Conservation (phyloP, 1,140 invertebrate genomes). For the Pseudomyrmex sp. region DNA sequence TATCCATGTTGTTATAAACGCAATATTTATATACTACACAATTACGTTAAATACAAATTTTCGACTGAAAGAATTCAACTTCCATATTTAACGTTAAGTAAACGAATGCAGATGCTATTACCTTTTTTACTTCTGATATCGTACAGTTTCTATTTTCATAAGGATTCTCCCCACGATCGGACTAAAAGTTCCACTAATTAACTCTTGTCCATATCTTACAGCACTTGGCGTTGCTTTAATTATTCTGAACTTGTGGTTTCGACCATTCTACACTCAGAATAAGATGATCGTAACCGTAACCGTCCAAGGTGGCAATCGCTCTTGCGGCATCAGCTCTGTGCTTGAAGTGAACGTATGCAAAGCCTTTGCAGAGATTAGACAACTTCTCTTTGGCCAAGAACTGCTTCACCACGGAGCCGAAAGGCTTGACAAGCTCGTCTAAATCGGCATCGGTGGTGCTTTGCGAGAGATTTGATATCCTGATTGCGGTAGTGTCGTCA, state of each 20-base stretch:
- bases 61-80: no score
- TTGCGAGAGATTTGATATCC: constrained; percentile 99
- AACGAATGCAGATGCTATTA: no score
- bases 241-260: constrained; percentile 89
- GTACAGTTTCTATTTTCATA: background rate
- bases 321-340: constrained; percentile 94
- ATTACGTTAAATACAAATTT: background rate
- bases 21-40: background rate
- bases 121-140: no score
- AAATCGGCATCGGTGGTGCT: constrained; percentile 97
- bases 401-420: constrained; percentile 94
- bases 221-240: constrained; percentile 65
- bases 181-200: background rate
- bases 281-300: constrained; percentile 98
- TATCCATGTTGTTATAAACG: background rate
- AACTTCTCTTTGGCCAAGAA: constrained; percentile 95
- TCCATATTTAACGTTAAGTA: no score
- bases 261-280: constrained; percentile 99
- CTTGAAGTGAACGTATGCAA: constrained; percentile 98
- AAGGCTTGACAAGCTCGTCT: constrained; percentile 97
- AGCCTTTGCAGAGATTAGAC: constrained; percentile 95
- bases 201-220: background rate
- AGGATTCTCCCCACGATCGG: background rate
- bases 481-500: constrained; percentile 95
- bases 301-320: constrained; percentile 96